These are phyloP conservation scores for Cotesia vestalis DNA, from an alignment of 1,140 invertebrate genomes.

Conservation along the genomic window DNA sequence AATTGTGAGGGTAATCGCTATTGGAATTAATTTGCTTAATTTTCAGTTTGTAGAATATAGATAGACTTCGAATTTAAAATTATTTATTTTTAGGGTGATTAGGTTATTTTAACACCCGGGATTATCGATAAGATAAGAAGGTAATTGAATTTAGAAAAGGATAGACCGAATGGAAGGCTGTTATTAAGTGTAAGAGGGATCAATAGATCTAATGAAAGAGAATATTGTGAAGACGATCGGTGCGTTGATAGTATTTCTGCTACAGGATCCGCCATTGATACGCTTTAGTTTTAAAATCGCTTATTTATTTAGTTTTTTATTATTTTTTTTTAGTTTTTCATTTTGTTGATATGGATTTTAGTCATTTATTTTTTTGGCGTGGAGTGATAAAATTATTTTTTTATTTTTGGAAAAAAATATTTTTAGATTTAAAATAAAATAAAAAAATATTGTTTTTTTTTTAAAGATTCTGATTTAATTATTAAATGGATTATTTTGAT, in stretches of 20 bases:
- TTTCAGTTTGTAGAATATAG: too few relatives aligned
- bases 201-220: slow-evolving; percentile 28
- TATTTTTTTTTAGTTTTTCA: background rate
- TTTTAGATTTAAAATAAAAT: too few relatives aligned
- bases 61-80: too few relatives aligned
- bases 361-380: too few relatives aligned
- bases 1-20: too few relatives aligned
- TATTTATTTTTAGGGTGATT: too few relatives aligned
- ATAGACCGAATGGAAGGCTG: slow-evolving; percentile 3
- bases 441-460: too few relatives aligned
- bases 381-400: too few relatives aligned
- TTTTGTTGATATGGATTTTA: background rate
- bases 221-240: slow-evolving; percentile 32
- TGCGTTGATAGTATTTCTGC: slow-evolving; percentile 12
- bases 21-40: too few relatives aligned
- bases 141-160: slow-evolving; percentile 34
- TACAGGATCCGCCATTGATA: slow-evolving; percentile 62
- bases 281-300: slow-evolving; percentile 44
- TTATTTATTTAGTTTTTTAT: slow-evolving; percentile 21
- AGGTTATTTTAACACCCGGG: slow-evolving; percentile 1
- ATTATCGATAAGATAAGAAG: slow-evolving; percentile 37
- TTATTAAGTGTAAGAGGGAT: slow-evolving; percentile 9
- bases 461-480: too few relatives aligned
- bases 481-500: too few relatives aligned
- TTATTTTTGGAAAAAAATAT: too few relatives aligned